These are phyloP conservation scores for Molorchus minor DNA, from an alignment of 2,888 invertebrate species.

Conservation along the genomic window DNA sequence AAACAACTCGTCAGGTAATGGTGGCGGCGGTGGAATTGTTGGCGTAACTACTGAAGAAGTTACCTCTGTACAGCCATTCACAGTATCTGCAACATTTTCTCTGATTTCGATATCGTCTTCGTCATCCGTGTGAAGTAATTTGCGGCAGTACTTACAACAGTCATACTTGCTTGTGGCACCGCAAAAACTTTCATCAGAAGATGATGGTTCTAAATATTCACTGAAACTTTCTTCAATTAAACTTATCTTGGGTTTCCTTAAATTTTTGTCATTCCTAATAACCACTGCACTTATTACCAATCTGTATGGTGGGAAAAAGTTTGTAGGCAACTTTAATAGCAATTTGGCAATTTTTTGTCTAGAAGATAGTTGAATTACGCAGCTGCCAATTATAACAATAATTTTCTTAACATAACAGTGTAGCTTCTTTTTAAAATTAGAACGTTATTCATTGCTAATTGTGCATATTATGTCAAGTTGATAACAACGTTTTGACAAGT, in stretches of 20 bases:
- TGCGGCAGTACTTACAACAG: constrained; percentile 35
- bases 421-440: too few species aligned
- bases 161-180: constrained; percentile 3
- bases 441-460: too few species aligned
- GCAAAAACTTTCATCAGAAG: background rate
- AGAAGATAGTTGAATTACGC: constrained; percentile 30
- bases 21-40: background rate
- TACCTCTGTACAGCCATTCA: constrained; percentile 1
- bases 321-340: constrained; percentile 37
- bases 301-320: constrained; percentile 41
- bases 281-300: constrained; percentile 33
- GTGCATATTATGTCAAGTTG: background rate
- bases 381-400: constrained; percentile 30
- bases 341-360: constrained; percentile 39
- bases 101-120: background rate
- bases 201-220: constrained; percentile 21
- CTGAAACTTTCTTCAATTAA: constrained; percentile 5
- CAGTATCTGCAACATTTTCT: background rate
- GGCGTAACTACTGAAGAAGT: constrained; percentile 15
- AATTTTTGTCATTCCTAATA: constrained; percentile 34
- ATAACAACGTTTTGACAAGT: background rate
- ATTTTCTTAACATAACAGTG: constrained; percentile 9
- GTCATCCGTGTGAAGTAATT: background rate
- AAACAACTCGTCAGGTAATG: background rate
- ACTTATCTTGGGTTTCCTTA: constrained; percentile 21